A percentile compares a stretch with the other conserved stretches of the same genome.
phyloP scores from a whole-genome alignment of 2,113 vertebrate genomes.

The Pterocles gutturalis region DNA sequence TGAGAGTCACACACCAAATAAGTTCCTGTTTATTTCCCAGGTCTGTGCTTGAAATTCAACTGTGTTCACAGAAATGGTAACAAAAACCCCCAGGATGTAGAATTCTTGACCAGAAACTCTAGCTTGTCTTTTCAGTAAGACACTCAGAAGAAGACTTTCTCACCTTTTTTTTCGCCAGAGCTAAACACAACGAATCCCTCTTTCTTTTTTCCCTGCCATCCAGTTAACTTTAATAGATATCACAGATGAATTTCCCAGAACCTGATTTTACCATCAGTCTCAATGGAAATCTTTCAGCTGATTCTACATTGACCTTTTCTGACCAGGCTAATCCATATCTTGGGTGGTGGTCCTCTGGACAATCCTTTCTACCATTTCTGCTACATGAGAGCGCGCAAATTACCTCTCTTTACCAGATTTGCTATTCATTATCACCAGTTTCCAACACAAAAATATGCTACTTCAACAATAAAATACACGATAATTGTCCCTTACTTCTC shows the following conservation, averaged over 20 bases:
- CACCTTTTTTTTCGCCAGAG: background rate
- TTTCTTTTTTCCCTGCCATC: background rate
- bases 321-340: background rate
- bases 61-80: background rate
- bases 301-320: background rate
- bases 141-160: background rate
- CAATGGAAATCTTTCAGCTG: background rate
- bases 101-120: background rate
- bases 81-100: fast-evolving
- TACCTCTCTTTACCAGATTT: background rate
- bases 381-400: background rate
- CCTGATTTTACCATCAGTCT: background rate
- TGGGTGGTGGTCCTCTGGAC: background rate
- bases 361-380: background rate
- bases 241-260: background rate
- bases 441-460: background rate
- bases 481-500: background rate
- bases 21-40: background rate
- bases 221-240: background rate
- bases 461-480: background rate
- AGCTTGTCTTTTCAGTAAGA: background rate
- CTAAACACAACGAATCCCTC: background rate
- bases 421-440: background rate
- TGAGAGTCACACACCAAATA: background rate
- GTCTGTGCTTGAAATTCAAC: background rate